Conservation (phyloP, 2,113 vertebrate genomes). For the Diadophis punctatus region DNA sequence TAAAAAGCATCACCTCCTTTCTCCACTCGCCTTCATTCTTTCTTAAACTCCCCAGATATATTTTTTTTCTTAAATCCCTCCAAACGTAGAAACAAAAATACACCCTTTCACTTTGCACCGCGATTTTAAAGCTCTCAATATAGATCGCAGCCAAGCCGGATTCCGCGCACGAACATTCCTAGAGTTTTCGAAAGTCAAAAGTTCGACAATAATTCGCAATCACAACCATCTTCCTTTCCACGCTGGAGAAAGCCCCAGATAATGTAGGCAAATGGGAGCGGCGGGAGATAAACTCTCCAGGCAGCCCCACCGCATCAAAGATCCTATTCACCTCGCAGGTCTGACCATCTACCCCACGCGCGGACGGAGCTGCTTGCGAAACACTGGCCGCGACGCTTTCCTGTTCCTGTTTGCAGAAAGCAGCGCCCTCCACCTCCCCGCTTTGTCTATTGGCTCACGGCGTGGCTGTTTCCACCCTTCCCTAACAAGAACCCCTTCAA, state of each 20-base stretch:
- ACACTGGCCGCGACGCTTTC: not conserved
- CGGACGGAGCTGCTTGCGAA: not conserved
- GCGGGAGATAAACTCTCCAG: not conserved
- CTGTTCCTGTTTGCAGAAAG: constrained; percentile 2
- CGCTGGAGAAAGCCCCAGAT: not conserved
- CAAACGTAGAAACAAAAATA: not conserved
- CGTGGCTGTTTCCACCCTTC: not conserved
- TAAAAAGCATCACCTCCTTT: not conserved
- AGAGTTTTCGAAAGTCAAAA: not conserved
- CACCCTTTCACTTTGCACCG: not conserved
- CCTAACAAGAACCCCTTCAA: not conserved
- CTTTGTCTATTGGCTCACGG: not conserved
- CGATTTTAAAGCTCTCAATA: not conserved
- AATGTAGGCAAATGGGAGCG: not conserved
- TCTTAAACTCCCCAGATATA: not conserved
- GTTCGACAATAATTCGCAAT: not conserved
- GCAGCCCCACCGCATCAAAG: not conserved
- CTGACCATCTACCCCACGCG: not conserved
- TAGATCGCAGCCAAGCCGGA: not conserved
- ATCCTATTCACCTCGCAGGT: not conserved
- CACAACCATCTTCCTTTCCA: not conserved
- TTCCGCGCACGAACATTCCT: not conserved
- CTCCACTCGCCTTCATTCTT: not conserved
- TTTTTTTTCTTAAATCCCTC: not conserved
- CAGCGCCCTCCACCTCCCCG: not conserved